Evolutionary conservation across 92 coral and sea anemone species (phyloP).

Genomic region (Phenganax subtilis): DNA sequence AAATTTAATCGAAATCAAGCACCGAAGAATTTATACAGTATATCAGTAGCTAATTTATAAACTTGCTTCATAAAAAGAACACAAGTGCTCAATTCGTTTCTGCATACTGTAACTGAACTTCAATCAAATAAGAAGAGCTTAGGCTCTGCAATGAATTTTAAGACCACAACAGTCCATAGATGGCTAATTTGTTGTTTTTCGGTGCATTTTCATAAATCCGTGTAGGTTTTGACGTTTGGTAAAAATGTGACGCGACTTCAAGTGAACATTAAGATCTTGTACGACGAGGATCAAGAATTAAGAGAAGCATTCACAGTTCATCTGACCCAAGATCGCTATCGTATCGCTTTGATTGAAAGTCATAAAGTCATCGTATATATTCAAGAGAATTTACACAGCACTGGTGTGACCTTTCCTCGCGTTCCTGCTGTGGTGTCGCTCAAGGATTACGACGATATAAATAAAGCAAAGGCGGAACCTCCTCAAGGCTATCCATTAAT

Average conservation of each 20-base stretch:
- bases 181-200: neutral
- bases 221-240: slow-evolving; percentile 59
- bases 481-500: slow-evolving; percentile 81
- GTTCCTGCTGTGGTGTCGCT: slow-evolving; percentile 81
- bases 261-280: slow-evolving; percentile 58
- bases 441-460: slow-evolving; percentile 86
- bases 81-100: too few relatives aligned
- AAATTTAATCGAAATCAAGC: too few relatives aligned
- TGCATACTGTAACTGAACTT: too few relatives aligned
- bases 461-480: slow-evolving; percentile 53
- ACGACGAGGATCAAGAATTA: slow-evolving; percentile 61
- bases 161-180: neutral
- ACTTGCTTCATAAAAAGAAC: too few relatives aligned
- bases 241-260: slow-evolving; percentile 52
- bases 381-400: slow-evolving; percentile 55
- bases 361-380: slow-evolving; percentile 74
- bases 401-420: slow-evolving; percentile 80
- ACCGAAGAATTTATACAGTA: too few relatives aligned
- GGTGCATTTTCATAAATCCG: neutral
- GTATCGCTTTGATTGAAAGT: slow-evolving; percentile 51
- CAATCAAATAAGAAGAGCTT: too few relatives aligned
- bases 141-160: too few relatives aligned
- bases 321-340: slow-evolving; percentile 50
- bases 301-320: slow-evolving; percentile 85
- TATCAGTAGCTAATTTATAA: too few relatives aligned